Evolutionary conservation across 2,888 invertebrate species (phyloP).

Genomic region (Scaptomyza flava): DNA sequence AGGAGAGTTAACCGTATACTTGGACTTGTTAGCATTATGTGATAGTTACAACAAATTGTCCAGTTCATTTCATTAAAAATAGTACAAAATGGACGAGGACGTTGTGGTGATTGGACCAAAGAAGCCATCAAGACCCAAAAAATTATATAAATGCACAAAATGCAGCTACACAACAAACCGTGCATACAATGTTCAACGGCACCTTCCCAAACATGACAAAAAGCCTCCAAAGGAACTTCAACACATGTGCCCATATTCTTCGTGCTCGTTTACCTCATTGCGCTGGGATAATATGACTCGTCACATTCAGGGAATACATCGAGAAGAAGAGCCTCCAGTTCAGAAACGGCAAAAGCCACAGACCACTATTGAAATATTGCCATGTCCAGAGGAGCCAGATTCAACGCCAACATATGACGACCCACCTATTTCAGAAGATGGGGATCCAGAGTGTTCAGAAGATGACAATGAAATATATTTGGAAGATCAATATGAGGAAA

Average conservation of each 20-base stretch:
- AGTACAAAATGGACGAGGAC: constrained; percentile 28
- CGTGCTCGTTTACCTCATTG: constrained; percentile 38
- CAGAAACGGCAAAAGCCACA: neutral
- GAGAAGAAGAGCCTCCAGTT: neutral
- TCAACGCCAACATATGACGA: neutral
- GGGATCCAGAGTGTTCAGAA: too few species aligned
- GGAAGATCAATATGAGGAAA: too few species aligned
- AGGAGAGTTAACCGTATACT: neutral
- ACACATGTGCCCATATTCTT: constrained; percentile 28
- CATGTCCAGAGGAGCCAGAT: constrained; percentile 1
- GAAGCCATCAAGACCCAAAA: constrained; percentile 6
- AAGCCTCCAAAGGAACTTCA: constrained; percentile 48
- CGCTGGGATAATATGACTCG: constrained; percentile 48
- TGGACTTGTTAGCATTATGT: neutral
- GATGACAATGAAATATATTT: too few species aligned
- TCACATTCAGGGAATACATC: constrained; percentile 31
- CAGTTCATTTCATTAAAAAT: neutral
- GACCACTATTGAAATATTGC: neutral
- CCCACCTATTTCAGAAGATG: too few species aligned
- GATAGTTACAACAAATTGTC: neutral
- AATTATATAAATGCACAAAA: constrained; percentile 29
- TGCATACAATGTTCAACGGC: constrained; percentile 45
- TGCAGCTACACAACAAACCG: constrained; percentile 46
- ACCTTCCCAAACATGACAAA: constrained; percentile 33
- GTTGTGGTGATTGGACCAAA: constrained; percentile 15